Evolutionary conservation across 2,113 vertebrate genomes (phyloP).

Genomic region (Lepus europaeus): DNA sequence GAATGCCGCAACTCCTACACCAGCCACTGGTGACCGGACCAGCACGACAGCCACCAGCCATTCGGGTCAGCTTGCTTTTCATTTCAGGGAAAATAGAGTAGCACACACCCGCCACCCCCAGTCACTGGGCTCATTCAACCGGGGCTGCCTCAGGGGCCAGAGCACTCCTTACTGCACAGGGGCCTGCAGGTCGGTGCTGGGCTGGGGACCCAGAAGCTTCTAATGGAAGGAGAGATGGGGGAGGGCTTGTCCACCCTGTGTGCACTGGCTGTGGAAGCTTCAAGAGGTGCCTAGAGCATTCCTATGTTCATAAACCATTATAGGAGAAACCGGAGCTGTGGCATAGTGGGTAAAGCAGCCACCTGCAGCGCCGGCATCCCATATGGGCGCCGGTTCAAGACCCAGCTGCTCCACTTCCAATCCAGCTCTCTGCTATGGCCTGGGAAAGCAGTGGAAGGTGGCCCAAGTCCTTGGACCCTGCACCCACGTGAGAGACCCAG

Average conservation of each 20-base stretch:
- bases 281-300: background rate
- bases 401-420: too few relatives aligned
- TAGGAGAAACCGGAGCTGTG: too few relatives aligned
- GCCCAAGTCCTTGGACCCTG: too few relatives aligned
- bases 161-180: fast-evolving
- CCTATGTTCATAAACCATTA: fast-evolving
- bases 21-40: fast-evolving
- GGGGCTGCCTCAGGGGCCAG: fast-evolving
- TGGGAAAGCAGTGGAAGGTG: too few relatives aligned
- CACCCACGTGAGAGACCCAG: too few relatives aligned
- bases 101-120: background rate
- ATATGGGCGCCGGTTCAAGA: too few relatives aligned
- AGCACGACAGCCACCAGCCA: fast-evolving
- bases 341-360: too few relatives aligned
- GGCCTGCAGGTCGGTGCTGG: fast-evolving
- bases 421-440: too few relatives aligned
- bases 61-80: fast-evolving
- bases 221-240: background rate
- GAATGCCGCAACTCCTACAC: fast-evolving
- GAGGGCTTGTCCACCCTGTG: background rate
- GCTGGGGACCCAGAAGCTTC: background rate
- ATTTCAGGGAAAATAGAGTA: fast-evolving
- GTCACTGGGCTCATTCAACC: too few relatives aligned
- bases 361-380: too few relatives aligned
- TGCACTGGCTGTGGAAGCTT: background rate